A percentile compares a stretch with the other conserved stretches of the same genome.
Conservation (phyloP, 2,888 invertebrate species). For the Acleris literana region DNA sequence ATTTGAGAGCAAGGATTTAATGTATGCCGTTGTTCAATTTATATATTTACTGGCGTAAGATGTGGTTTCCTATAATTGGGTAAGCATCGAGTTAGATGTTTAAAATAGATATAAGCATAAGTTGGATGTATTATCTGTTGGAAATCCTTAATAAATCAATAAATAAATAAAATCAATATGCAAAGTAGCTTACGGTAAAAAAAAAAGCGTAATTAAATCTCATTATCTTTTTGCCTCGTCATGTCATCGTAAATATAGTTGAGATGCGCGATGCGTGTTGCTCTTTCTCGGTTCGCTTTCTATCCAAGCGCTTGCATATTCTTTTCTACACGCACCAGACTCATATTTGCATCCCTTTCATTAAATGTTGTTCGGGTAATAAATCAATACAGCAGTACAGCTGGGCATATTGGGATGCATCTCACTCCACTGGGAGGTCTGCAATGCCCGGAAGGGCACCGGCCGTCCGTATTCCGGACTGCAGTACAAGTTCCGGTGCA, state of each 20-base stretch:
- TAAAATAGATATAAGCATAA: too few species aligned
- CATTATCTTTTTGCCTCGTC: background rate
- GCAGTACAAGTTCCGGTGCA: background rate
- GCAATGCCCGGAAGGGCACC: slow-evolving; percentile 1
- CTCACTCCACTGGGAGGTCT: slow-evolving; percentile 17
- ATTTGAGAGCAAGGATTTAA: too few species aligned
- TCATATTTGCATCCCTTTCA: slow-evolving; percentile 30
- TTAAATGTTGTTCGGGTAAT: slow-evolving; percentile 23
- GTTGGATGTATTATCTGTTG: too few species aligned
- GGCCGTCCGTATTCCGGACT: slow-evolving; percentile 6
- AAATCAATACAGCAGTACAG: slow-evolving; percentile 37
- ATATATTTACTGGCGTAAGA: too few species aligned
- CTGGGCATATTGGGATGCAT: slow-evolving; percentile 26
- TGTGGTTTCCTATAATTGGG: too few species aligned
- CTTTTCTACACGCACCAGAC: slow-evolving; percentile 14
- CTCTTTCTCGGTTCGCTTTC: slow-evolving; percentile 7
- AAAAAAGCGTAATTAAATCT: background rate
- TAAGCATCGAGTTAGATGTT: too few species aligned
- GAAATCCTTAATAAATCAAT: too few species aligned
- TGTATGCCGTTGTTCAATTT: too few species aligned
- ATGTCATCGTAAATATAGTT: background rate
- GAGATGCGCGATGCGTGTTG: slow-evolving; percentile 4
- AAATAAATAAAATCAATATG: too few species aligned
- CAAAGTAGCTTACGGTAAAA: background rate
- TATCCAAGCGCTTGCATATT: slow-evolving; percentile 22